Percentiles rank a stretch among this genome's conserved stretches.
Evolutionary conservation across 1,140 invertebrate species (phyloP).

Genomic region (Leptinotarsa undecemlineata): DNA sequence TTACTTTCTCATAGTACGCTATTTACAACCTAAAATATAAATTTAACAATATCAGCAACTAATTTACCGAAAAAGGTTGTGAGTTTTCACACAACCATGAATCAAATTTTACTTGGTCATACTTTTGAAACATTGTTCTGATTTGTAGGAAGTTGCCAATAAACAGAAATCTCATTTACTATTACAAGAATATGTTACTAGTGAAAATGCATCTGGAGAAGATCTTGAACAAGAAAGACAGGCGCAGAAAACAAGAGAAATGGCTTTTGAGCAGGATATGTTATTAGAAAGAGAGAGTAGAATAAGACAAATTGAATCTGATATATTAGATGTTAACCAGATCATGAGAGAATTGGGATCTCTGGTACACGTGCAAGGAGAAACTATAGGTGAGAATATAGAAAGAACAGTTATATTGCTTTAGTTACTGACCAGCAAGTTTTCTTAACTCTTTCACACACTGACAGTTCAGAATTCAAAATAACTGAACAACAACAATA

Average conservation of each 20-base stretch:
- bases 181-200: slow-evolving; percentile 52
- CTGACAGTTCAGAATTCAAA: too few relatives aligned
- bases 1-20: too few relatives aligned
- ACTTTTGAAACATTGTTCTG: background rate
- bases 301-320: slow-evolving; percentile 76
- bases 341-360: slow-evolving; percentile 88
- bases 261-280: slow-evolving; percentile 79
- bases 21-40: too few relatives aligned
- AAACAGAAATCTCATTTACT: slow-evolving; percentile 78
- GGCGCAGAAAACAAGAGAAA: slow-evolving; percentile 59
- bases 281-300: slow-evolving; percentile 73
- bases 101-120: too few relatives aligned
- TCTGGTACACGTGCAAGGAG: slow-evolving; percentile 80
- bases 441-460: too few relatives aligned
- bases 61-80: too few relatives aligned
- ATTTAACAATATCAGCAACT: too few relatives aligned
- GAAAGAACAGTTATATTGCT: too few relatives aligned
- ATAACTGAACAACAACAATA: too few relatives aligned
- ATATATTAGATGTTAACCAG: slow-evolving; percentile 88
- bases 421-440: too few relatives aligned
- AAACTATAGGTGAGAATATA: slow-evolving; percentile 72
- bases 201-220: slow-evolving; percentile 55
- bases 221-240: slow-evolving; percentile 60
- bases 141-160: slow-evolving; percentile 66
- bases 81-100: too few relatives aligned